phyloP scores from a whole-genome alignment of 2,888 invertebrate genomes.

The Drosophila nigricruria region DNA sequence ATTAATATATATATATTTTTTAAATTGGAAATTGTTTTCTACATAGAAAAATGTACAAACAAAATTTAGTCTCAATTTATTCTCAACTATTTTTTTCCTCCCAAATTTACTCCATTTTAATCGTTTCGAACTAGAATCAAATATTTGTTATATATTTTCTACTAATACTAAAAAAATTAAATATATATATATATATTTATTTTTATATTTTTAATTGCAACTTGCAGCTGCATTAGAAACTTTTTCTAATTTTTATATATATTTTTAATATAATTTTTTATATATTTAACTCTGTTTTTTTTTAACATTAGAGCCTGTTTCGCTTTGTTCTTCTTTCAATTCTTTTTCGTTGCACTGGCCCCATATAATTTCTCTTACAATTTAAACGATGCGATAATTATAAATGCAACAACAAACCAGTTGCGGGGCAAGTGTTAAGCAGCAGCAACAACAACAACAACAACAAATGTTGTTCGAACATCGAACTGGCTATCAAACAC shows the following conservation, averaged over 20 bases:
- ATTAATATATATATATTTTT: too few species aligned
- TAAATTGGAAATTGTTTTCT: too few species aligned
- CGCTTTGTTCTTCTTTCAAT: neutral
- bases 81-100: too few species aligned
- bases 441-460: slow-evolving; percentile 18
- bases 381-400: slow-evolving; percentile 33
- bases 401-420: slow-evolving; percentile 23
- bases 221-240: too few species aligned
- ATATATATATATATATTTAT: too few species aligned
- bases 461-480: slow-evolving; percentile 9
- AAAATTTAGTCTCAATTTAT: too few species aligned
- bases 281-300: neutral
- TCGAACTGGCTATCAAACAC: slow-evolving; percentile 15
- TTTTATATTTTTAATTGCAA: too few species aligned
- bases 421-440: slow-evolving; percentile 33
- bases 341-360: neutral
- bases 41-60: too few species aligned
- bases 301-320: neutral
- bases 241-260: neutral
- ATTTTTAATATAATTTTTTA: neutral
- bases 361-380: slow-evolving; percentile 19
- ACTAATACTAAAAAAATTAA: too few species aligned
- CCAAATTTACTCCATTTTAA: too few species aligned
- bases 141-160: too few species aligned
- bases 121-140: too few species aligned